Conservation (phyloP, 2,797 vertebrate genomes). For the Passerculus sandwichensis region DNA sequence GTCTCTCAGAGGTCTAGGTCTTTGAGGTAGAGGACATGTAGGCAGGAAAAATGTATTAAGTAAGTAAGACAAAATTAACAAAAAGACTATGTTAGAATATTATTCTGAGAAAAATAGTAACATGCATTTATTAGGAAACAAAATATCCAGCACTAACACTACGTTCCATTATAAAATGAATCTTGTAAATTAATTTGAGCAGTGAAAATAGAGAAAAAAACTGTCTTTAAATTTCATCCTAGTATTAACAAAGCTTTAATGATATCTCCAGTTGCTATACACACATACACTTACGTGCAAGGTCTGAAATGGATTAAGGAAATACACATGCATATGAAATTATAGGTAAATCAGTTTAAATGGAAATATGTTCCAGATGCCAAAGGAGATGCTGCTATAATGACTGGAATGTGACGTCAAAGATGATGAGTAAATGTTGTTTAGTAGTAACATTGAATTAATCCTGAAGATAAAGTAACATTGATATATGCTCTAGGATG, state of each 20-base stretch:
- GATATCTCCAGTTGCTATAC: background rate
- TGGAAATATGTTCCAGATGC: constrained; percentile 55
- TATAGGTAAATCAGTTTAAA: constrained; percentile 57
- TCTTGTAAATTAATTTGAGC: background rate
- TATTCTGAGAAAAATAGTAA: background rate
- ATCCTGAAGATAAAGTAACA: constrained; percentile 12
- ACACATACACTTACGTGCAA: background rate
- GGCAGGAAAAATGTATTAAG: background rate
- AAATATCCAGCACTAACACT: background rate
- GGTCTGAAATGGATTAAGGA: constrained; percentile 30
- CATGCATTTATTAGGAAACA: background rate
- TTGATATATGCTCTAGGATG: background rate
- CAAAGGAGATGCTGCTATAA: constrained; percentile 37
- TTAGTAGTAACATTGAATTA: constrained; percentile 41
- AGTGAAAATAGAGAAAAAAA: background rate
- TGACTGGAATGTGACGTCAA: constrained; percentile 46
- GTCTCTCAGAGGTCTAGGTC: background rate
- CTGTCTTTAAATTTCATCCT: background rate
- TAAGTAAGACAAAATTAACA: background rate
- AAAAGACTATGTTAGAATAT: background rate
- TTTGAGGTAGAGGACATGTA: background rate
- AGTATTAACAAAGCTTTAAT: background rate
- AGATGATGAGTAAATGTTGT: constrained; percentile 45
- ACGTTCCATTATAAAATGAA: background rate
- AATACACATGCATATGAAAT: constrained; percentile 48